Conservation (phyloP, 2,797 vertebrate species). For the Poeciliopsis infans region DNA sequence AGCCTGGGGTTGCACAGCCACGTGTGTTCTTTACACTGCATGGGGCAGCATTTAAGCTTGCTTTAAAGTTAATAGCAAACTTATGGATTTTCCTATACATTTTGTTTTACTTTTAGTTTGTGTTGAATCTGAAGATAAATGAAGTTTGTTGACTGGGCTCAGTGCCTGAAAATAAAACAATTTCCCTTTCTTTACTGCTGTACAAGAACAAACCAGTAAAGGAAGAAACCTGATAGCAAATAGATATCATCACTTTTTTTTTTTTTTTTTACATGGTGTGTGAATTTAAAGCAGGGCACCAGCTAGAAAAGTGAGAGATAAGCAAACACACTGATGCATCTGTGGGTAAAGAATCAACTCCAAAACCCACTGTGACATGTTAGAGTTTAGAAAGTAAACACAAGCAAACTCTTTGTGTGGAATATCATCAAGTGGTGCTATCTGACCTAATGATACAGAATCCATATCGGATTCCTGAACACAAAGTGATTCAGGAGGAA, state of each 20-base stretch:
- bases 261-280: constrained; percentile 29
- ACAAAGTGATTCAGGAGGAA: background rate
- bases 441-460: background rate
- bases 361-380: constrained; percentile 3
- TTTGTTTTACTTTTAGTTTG: constrained; percentile 19
- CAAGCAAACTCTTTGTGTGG: background rate
- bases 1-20: background rate
- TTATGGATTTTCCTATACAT: constrained; percentile 16
- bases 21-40: background rate
- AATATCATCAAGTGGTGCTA: background rate
- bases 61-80: background rate
- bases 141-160: constrained; percentile 20
- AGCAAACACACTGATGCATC: constrained; percentile 9
- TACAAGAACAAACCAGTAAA: background rate
- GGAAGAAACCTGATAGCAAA: constrained; percentile 15
- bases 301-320: constrained; percentile 2
- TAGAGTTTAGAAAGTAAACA: constrained; percentile 10
- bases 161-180: constrained; percentile 32
- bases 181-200: constrained; percentile 9
- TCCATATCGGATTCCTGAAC: background rate
- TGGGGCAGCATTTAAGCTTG: background rate
- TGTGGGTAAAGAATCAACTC: constrained; percentile 10
- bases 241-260: constrained; percentile 1
- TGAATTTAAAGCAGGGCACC: constrained; percentile 15
- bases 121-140: constrained; percentile 27